Conservation (phyloP, 1,140 invertebrate genomes). For the Paraescarpia echinospica region DNA sequence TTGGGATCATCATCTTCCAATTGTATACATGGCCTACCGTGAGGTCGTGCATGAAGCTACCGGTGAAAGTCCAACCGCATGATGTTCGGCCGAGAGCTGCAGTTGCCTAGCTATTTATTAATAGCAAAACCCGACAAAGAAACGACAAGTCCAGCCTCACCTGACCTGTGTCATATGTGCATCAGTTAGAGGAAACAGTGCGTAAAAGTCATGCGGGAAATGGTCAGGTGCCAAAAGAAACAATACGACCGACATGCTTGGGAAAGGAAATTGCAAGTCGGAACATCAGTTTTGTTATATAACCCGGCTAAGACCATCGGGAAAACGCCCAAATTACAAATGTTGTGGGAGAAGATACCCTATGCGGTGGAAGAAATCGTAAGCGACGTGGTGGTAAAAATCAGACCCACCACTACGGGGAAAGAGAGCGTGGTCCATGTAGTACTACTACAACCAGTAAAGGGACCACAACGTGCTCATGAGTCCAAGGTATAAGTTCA, state of each 20-base stretch:
- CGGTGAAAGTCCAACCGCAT: too few species aligned
- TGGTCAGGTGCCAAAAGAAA: too few species aligned
- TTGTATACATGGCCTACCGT: constrained; percentile 22
- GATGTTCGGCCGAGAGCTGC: too few species aligned
- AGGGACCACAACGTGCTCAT: too few species aligned
- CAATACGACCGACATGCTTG: background rate
- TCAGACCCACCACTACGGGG: too few species aligned
- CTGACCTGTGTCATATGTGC: background rate
- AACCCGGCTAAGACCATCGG: background rate
- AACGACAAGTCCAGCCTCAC: background rate
- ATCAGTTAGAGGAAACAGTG: background rate
- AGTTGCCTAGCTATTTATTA: too few species aligned
- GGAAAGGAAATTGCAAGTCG: background rate
- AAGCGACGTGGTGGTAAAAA: too few species aligned
- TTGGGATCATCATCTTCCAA: constrained; percentile 20
- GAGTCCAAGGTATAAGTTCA: too few species aligned
- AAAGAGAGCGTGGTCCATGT: too few species aligned
- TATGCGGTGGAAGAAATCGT: too few species aligned
- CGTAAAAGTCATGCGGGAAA: background rate
- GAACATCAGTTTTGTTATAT: background rate
- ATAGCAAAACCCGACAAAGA: too few species aligned
- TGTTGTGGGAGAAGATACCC: background rate
- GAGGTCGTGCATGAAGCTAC: background rate
- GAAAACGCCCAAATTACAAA: background rate
- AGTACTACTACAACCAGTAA: too few species aligned